Conservation (phyloP, 2,113 vertebrate species). For the Ceratotherium simum region DNA sequence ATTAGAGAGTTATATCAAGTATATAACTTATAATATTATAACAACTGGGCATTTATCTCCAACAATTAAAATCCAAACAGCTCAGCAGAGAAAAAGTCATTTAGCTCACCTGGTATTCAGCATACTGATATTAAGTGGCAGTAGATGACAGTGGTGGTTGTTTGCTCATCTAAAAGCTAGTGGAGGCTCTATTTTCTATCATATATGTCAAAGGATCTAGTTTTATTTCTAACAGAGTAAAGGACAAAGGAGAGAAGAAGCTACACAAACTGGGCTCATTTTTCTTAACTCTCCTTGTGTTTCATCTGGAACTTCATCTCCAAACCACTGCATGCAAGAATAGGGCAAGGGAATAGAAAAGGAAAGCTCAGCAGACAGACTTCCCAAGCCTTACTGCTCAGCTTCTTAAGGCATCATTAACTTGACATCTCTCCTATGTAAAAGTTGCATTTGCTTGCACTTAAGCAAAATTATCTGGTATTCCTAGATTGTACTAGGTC, state of each 20-base stretch:
- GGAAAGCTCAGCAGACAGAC: background rate
- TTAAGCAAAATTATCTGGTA: background rate
- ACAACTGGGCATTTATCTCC: background rate
- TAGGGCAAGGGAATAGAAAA: background rate
- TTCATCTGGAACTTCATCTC: constrained; percentile 31
- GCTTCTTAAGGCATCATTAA: background rate
- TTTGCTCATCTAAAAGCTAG: background rate
- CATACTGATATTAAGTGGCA: background rate
- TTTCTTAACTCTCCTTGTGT: background rate
- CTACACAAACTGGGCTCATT: constrained; percentile 6
- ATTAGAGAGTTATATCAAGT: background rate
- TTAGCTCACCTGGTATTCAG: constrained; percentile 8
- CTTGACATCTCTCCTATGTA: background rate
- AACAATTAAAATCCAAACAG: constrained; percentile 35
- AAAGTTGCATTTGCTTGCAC: background rate
- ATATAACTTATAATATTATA: background rate
- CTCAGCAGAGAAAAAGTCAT: background rate
- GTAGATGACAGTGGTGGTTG: background rate
- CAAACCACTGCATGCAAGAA: background rate
- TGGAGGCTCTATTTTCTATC: background rate
- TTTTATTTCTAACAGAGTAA: background rate
- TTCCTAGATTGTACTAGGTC: background rate
- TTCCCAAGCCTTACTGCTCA: background rate
- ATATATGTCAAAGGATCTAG: background rate
- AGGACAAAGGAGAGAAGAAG: background rate